Percentiles rank a stretch among this genome's conserved stretches.
Conservation (phyloP, 2,797 vertebrate genomes). For the Spheniscus humboldti region DNA sequence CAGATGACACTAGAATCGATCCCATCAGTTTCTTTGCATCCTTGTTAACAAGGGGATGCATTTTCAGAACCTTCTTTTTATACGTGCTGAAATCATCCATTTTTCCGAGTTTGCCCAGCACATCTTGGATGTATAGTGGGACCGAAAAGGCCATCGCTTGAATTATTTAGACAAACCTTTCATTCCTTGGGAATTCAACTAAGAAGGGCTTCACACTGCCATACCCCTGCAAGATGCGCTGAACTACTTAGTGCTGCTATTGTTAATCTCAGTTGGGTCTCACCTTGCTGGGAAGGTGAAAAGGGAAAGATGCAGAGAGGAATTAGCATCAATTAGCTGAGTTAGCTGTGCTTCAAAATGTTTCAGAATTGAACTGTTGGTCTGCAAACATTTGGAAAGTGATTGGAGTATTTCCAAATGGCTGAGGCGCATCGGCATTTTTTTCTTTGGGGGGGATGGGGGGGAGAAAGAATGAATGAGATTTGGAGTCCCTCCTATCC, state of each 20-base stretch:
- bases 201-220: neutral
- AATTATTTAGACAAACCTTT: neutral
- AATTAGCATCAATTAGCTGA: constrained; percentile 7
- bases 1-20: neutral
- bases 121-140: neutral
- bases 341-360: neutral
- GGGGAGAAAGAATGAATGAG: neutral
- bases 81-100: neutral
- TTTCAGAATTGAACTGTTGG: neutral
- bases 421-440: neutral
- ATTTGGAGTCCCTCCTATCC: neutral
- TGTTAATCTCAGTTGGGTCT: neutral
- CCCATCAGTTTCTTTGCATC: neutral
- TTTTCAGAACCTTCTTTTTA: neutral
- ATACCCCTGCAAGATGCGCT: neutral
- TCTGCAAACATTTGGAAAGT: neutral
- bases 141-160: neutral
- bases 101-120: neutral
- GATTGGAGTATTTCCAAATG: constrained; percentile 9
- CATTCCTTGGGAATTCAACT: neutral
- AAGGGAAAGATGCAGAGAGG: neutral
- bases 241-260: neutral
- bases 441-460: neutral
- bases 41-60: neutral
- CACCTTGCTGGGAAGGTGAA: constrained; percentile 5